Evolutionary conservation across 2,113 vertebrate genomes (phyloP).

Genomic region (Eptatretus burgeri): DNA sequence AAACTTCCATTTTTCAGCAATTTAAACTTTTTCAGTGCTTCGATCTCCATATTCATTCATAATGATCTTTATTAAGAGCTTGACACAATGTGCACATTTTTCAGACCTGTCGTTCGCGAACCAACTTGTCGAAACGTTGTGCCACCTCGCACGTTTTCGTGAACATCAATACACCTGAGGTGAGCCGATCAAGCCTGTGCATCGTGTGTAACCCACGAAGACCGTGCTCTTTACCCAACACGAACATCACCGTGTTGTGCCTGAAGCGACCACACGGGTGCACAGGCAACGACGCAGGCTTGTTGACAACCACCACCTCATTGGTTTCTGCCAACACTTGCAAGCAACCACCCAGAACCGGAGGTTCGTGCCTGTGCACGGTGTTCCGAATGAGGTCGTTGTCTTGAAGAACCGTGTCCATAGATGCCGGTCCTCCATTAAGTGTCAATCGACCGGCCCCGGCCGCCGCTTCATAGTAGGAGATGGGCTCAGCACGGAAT

Average conservation of each 20-base stretch:
- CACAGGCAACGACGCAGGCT: conserved; percentile 68
- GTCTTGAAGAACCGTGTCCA: conserved; percentile 30
- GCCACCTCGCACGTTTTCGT: conserved; percentile 43
- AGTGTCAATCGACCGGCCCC: conserved; percentile 45
- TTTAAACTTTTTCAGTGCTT: too few relatives aligned
- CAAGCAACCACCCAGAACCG: conserved; percentile 35
- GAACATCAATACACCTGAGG: conserved; percentile 74
- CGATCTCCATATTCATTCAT: too few relatives aligned
- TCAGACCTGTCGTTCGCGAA: conserved; percentile 54
- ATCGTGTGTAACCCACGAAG: conserved; percentile 52
- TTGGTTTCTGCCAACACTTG: conserved; percentile 38
- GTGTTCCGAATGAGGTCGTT: conserved; percentile 70
- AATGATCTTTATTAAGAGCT: too few relatives aligned
- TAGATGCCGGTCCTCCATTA: conserved; percentile 34
- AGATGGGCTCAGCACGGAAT: conserved; percentile 42
- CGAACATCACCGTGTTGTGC: conserved; percentile 87
- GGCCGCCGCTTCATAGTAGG: conserved; percentile 38
- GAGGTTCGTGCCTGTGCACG: conserved; percentile 59
- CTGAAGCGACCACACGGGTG: conserved; percentile 78
- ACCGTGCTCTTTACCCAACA: conserved; percentile 58
- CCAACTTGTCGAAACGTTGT: conserved; percentile 56
- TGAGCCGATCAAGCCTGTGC: conserved; percentile 67
- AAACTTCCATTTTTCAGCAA: too few relatives aligned
- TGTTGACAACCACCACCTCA: conserved; percentile 62
- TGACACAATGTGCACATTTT: too few relatives aligned